phyloP scores from a whole-genome alignment of 1,140 invertebrate genomes.

The Drosophila lini region DNA sequence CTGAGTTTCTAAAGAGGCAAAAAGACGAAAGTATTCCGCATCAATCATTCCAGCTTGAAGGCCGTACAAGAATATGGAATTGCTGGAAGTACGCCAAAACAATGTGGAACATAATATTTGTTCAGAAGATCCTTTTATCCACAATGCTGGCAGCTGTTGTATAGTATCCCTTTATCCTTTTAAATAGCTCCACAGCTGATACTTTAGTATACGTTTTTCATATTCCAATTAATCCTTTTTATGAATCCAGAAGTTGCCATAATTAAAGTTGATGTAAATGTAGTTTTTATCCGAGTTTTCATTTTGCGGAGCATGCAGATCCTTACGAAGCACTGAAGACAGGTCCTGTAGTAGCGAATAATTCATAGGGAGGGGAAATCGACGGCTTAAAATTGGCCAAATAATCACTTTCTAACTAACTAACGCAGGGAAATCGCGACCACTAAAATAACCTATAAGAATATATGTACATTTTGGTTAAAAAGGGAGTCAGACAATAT shows the following conservation, averaged over 20 bases:
- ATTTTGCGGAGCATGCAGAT: not conserved
- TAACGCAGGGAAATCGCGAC: conserved; percentile 21
- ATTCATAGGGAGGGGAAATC: not conserved
- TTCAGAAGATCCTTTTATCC: not conserved
- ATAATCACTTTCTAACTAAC: conserved; percentile 14
- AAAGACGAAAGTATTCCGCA: not conserved
- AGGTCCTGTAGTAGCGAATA: conserved; percentile 15
- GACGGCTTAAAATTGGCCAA: not conserved
- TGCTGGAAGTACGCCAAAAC: not conserved
- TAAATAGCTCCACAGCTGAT: not conserved
- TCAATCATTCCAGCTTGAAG: not conserved
- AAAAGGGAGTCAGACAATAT: conserved; percentile 1
- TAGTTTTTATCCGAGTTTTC: not conserved
- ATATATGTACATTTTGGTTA: conserved; percentile 30
- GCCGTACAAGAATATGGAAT: not conserved
- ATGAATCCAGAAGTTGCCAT: not conserved
- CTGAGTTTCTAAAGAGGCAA: not conserved
- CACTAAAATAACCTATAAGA: conserved; percentile 18
- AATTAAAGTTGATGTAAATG: not conserved
- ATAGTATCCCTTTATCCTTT: not conserved
- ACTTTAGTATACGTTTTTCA: not conserved
- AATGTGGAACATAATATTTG: not conserved
- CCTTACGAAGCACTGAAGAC: not conserved
- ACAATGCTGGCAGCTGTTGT: too few relatives aligned
- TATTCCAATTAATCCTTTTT: not conserved